phyloP scores from a whole-genome alignment of 2,113 vertebrate species.

The Esox niger region DNA sequence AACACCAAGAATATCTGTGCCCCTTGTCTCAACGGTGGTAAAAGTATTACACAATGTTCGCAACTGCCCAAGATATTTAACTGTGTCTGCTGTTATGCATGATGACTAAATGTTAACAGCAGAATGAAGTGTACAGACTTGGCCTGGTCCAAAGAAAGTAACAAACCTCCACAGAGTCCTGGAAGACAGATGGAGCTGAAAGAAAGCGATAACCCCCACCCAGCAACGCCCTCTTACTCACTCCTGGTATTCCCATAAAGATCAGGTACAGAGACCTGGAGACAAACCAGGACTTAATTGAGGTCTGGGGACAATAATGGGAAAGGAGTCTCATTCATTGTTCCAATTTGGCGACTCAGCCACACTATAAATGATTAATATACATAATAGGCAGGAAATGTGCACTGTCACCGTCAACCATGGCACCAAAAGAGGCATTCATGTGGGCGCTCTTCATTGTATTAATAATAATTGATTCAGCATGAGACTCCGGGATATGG shows the following conservation, averaged over 20 bases:
- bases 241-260: conserved; percentile 34
- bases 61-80: conserved; percentile 43
- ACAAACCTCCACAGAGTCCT: conserved; percentile 50
- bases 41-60: conserved; percentile 23
- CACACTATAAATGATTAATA: conserved; percentile 51
- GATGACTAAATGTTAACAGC: conserved; percentile 40
- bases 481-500: conserved; percentile 49
- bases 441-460: conserved; percentile 57
- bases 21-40: conserved; percentile 23
- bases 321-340: conserved; percentile 51
- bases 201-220: conserved; percentile 43
- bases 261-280: conserved; percentile 40
- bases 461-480: conserved; percentile 72
- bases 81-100: conserved; percentile 47
- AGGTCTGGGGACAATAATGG: conserved; percentile 48
- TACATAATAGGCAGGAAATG: conserved; percentile 49
- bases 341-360: conserved; percentile 50
- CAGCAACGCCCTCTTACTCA: conserved; percentile 45
- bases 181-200: conserved; percentile 39
- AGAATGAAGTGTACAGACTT: conserved; percentile 34
- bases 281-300: conserved; percentile 53
- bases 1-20: conserved; percentile 27
- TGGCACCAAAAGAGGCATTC: conserved; percentile 46
- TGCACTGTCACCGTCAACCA: conserved; percentile 47
- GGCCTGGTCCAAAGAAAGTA: conserved; percentile 28